Evolutionary conservation across 2,888 invertebrate genomes (phyloP).

Genomic region (Diaprepes abbreviatus): DNA sequence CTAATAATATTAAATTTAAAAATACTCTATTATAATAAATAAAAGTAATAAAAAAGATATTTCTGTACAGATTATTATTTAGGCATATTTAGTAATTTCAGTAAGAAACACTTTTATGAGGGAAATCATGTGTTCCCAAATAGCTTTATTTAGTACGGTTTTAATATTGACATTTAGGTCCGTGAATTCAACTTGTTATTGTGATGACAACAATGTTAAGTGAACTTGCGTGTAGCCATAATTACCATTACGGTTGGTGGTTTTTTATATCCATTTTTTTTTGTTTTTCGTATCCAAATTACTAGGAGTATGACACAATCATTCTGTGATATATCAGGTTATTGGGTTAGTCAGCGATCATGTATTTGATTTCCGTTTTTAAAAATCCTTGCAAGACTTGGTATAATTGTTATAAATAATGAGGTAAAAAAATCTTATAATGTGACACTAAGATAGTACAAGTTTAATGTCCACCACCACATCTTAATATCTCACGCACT

Average conservation of each 20-base stretch:
- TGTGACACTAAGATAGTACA: too few species aligned
- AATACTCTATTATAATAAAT: not conserved
- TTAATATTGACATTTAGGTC: slow-evolving; percentile 29
- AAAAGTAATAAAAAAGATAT: not conserved
- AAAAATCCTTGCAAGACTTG: slow-evolving; percentile 21
- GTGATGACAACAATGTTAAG: slow-evolving; percentile 14
- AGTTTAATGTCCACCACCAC: too few species aligned
- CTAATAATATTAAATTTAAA: not conserved
- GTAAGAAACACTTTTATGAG: slow-evolving; percentile 1
- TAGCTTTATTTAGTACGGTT: slow-evolving; percentile 8
- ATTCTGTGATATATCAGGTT: slow-evolving; percentile 80
- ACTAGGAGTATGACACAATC: slow-evolving; percentile 68
- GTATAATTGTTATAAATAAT: slow-evolving; percentile 32
- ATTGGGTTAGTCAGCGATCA: slow-evolving; percentile 71
- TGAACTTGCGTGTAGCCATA: slow-evolving; percentile 16
- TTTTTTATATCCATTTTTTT: slow-evolving; percentile 64
- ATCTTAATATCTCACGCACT: too few species aligned
- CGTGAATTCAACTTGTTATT: slow-evolving; percentile 44
- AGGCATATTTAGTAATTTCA: not conserved
- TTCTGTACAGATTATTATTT: not conserved
- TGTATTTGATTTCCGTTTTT: slow-evolving; percentile 28
- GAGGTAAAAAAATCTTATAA: too few species aligned
- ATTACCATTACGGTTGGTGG: slow-evolving; percentile 21
- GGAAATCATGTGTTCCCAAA: not conserved
- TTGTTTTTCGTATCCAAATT: slow-evolving; percentile 65